Base-by-base conservation (phyloP, 2,888 invertebrate genomes). In the Platycheirus albimanus region DNA sequence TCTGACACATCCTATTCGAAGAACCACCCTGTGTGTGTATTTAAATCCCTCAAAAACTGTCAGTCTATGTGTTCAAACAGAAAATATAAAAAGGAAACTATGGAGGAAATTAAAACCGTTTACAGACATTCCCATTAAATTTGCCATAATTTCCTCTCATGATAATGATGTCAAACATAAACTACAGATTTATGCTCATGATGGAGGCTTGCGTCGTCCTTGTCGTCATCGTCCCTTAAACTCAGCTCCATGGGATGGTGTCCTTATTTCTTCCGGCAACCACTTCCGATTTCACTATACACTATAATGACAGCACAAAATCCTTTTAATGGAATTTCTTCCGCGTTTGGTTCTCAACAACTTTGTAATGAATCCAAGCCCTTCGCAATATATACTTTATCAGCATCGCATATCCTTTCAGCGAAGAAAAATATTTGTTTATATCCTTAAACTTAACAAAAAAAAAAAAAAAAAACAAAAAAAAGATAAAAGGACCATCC, bases 51-150 rank as follows among this genome's bases (percentile, higher is more conserved):
- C n/a, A n/a, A n/a, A n/a, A n/a, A n/a, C n/a, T n/a, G n/a, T n/a
- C n/a, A n/a, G n/a, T 24, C 3, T 24, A 24, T 24, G 3, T 24
- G 30, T 33, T 33, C 8, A 33, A 33, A 38, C 13, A 13, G 1
- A 38, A 19, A 45, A 17, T 11, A 6, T 20, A 56, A 76, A 33
- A 45, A 61, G 61, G 61, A 51, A 56, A 75, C 47, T 64, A 13
- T 11, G 11, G 66, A 71, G 80, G 80, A 81, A 81, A 81, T 81
- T 81, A 71, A 81, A 81, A 81, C 45, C 70, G 70, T 76, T 81
- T 81, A 61, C 43, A 64, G 49, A 64, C 38, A 30, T 70, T 71
- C 36, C 76, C 58, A 81, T 81, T 66, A 76, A 71, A 76, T 81
- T 76, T 81, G 58, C 71, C 70, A 76, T 70, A 81, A 81, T 81